A percentile compares a stretch with the other conserved stretches of the same genome.
phyloP scores from a whole-genome alignment of 2,888 invertebrate genomes.

The Ellobium chinense region DNA sequence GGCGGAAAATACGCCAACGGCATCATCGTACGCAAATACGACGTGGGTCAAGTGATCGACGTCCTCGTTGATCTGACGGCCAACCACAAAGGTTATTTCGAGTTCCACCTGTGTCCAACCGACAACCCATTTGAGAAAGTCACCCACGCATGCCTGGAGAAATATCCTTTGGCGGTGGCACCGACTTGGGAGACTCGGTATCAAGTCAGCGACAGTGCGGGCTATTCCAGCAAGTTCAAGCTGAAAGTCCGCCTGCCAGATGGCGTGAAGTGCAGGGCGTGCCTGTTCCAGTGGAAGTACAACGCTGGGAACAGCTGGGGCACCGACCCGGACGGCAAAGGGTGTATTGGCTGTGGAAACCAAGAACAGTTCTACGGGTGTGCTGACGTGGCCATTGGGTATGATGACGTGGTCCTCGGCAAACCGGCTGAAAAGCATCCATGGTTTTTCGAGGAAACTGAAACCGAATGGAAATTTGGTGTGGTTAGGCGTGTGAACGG shows the following conservation, averaged over 20 bases:
- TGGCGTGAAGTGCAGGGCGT: constrained; percentile 60
- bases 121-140: constrained; percentile 54
- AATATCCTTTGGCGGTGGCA: constrained; percentile 54
- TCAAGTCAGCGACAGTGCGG: constrained; percentile 46
- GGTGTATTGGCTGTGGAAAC: constrained; percentile 67
- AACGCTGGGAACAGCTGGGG: constrained; percentile 73
- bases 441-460: constrained; percentile 44
- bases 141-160: constrained; percentile 71
- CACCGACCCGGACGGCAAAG: constrained; percentile 54
- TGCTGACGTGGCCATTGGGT: constrained; percentile 68
- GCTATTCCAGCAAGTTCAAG: constrained; percentile 49
- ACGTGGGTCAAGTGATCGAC: constrained; percentile 70
- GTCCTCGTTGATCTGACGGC: constrained; percentile 75
- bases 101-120: constrained; percentile 72
- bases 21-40: constrained; percentile 72
- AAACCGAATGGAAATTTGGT: constrained; percentile 48
- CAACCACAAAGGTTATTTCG: constrained; percentile 76
- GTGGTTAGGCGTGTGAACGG: too few species aligned
- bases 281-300: constrained; percentile 71
- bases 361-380: constrained; percentile 73
- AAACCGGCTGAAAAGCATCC: constrained; percentile 28
- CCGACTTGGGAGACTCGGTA: constrained; percentile 55
- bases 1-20: constrained; percentile 76
- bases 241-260: constrained; percentile 61
- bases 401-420: constrained; percentile 50